Evolutionary conservation across 2,113 vertebrate species (phyloP).

Genomic region (Oophaga pumilio): DNA sequence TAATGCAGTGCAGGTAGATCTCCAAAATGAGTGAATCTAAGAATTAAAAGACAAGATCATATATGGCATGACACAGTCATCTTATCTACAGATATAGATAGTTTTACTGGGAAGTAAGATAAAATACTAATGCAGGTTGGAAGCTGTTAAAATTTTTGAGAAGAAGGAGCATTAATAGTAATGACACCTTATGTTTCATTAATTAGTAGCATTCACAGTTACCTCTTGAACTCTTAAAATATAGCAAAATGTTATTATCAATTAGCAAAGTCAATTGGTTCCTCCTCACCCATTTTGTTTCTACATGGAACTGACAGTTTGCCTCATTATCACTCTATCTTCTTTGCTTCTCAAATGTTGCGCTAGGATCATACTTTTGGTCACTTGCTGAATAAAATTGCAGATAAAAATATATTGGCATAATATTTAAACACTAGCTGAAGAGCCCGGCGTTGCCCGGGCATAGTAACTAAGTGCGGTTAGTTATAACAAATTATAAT

Average conservation of each 20-base stretch:
- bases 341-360: slow-evolving; percentile 71
- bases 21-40: background rate
- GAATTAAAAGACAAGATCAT: background rate
- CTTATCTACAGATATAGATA: background rate
- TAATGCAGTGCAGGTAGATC: background rate
- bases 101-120: background rate
- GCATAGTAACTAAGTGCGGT: too few relatives aligned
- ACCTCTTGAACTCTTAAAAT: slow-evolving; percentile 69
- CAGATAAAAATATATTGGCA: background rate
- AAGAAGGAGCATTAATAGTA: slow-evolving; percentile 68
- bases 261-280: slow-evolving; percentile 73
- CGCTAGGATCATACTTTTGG: slow-evolving; percentile 76
- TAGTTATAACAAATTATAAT: too few relatives aligned
- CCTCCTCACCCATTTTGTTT: slow-evolving; percentile 78
- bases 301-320: slow-evolving; percentile 77
- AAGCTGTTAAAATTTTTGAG: slow-evolving; percentile 71
- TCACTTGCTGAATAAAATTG: slow-evolving; percentile 71
- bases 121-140: slow-evolving; percentile 71
- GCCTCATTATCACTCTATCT: slow-evolving; percentile 82
- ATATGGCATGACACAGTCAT: background rate
- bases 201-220: slow-evolving; percentile 79
- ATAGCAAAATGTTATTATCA: slow-evolving; percentile 76
- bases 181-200: slow-evolving; percentile 78
- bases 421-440: background rate
- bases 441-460: too few relatives aligned